A percentile compares a stretch with the other conserved stretches of the same genome.
These are phyloP conservation scores for Urocynchramus pylzowi DNA, from an alignment of 2,113 vertebrate genomes.

Conservation along the genomic window DNA sequence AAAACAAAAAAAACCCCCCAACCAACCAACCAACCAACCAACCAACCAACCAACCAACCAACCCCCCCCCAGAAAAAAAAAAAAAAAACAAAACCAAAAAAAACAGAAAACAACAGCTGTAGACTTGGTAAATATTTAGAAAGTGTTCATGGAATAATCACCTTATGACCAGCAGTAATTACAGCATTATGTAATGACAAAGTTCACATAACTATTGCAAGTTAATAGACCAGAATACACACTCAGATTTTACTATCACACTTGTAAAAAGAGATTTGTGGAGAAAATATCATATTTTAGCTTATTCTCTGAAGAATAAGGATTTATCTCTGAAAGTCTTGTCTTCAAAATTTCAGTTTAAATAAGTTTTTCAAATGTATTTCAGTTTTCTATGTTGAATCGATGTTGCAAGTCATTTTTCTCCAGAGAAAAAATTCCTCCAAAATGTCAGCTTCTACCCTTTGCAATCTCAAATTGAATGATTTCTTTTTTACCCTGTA, in stretches of 20 bases:
- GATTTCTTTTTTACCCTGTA: not conserved
- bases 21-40: too few species aligned
- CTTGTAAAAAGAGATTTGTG: not conserved
- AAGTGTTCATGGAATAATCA: not conserved
- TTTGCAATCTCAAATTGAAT: not conserved
- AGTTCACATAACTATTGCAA: not conserved
- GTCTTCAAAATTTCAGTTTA: not conserved
- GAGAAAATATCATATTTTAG: not conserved
- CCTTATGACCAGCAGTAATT: not conserved
- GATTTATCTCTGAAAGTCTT: not conserved
- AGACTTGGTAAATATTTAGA: not conserved
- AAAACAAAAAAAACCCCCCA: too few species aligned
- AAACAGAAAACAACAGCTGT: not conserved
- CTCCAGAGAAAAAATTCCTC: not conserved
- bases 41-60: too few species aligned
- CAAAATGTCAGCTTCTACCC: not conserved
- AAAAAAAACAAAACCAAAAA: too few species aligned
- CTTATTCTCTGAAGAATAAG: not conserved
- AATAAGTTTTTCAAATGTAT: not conserved
- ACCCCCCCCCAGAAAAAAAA: too few species aligned
- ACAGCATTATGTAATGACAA: not conserved
- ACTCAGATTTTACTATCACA: not conserved
- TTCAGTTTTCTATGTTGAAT: not conserved
- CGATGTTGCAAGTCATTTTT: not conserved
- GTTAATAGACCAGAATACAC: not conserved